Evolutionary conservation across 2,888 invertebrate species (phyloP).

Genomic region (Phasia obesa): DNA sequence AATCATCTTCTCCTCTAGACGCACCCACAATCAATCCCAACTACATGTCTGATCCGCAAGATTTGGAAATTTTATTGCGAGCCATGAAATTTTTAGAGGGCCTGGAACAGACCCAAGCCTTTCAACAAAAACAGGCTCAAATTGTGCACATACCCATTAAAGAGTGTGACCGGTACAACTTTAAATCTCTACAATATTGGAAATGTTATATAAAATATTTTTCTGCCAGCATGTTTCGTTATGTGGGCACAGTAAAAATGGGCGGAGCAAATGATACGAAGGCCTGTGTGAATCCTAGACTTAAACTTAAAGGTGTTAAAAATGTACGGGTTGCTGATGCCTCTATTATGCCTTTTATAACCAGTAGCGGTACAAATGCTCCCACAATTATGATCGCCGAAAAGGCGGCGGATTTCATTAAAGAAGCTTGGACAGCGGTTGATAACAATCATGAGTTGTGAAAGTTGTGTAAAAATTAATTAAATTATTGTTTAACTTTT

Average conservation of each 20-base stretch:
- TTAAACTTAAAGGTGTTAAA: constrained; percentile 86
- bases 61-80: constrained; percentile 83
- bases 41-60: constrained; percentile 85
- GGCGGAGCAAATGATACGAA: constrained; percentile 84
- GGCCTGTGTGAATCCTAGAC: constrained; percentile 87
- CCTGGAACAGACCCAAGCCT: constrained; percentile 81
- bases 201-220: constrained; percentile 86
- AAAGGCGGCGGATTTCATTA: constrained; percentile 86
- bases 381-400: constrained; percentile 93
- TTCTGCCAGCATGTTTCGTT: constrained; percentile 87
- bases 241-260: constrained; percentile 88
- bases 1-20: constrained; percentile 84
- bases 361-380: constrained; percentile 91
- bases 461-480: no score
- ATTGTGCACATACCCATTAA: constrained; percentile 72
- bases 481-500: no score
- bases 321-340: constrained; percentile 88
- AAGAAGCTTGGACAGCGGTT: constrained; percentile 61
- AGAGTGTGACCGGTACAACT: constrained; percentile 74
- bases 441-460: neutral
- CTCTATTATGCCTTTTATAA: constrained; percentile 89
- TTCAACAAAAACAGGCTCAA: constrained; percentile 79
- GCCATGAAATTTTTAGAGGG: constrained; percentile 81
- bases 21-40: constrained; percentile 86
- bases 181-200: constrained; percentile 83